Percentiles rank a stretch among this genome's conserved stretches.
Conservation (phyloP, 2,113 vertebrate species). For the Ceyx melanurus region DNA sequence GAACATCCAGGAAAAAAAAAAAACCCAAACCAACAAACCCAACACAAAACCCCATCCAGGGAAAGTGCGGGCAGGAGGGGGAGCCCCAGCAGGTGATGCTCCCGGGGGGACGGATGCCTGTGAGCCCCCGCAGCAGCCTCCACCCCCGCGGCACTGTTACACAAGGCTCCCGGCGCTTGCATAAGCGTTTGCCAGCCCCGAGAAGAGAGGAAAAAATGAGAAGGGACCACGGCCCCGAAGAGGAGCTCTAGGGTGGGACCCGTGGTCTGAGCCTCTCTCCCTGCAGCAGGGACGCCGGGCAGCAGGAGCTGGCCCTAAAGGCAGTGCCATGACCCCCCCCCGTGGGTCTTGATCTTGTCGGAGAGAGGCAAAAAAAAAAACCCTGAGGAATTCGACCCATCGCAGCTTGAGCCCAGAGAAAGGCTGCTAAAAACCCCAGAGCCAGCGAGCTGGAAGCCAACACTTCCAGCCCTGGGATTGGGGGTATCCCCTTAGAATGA, state of each 20-base stretch:
- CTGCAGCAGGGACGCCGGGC: fast-evolving
- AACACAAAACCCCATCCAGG: too few species aligned
- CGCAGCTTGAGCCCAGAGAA: background rate
- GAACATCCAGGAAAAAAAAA: fast-evolving
- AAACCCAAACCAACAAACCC: too few species aligned
- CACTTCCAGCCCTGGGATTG: background rate
- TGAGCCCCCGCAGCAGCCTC: background rate
- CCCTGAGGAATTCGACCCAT: background rate
- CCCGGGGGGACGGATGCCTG: background rate
- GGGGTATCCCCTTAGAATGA: too few species aligned
- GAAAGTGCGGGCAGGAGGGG: background rate
- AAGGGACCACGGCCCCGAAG: background rate
- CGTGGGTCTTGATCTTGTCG: background rate
- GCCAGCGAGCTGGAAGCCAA: fast-evolving
- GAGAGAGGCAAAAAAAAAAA: background rate
- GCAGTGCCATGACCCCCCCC: fast-evolving
- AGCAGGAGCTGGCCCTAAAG: fast-evolving
- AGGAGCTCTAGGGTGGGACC: background rate
- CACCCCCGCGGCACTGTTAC: background rate
- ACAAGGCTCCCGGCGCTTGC: slow-evolving; percentile 6
- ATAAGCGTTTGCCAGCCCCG: background rate
- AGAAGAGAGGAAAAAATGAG: background rate
- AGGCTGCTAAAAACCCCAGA: background rate
- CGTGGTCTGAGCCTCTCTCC: fast-evolving
- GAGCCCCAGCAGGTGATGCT: background rate